phyloP scores from a whole-genome alignment of 92 coral and sea anemone species.

The Epizoanthus rinbou region DNA sequence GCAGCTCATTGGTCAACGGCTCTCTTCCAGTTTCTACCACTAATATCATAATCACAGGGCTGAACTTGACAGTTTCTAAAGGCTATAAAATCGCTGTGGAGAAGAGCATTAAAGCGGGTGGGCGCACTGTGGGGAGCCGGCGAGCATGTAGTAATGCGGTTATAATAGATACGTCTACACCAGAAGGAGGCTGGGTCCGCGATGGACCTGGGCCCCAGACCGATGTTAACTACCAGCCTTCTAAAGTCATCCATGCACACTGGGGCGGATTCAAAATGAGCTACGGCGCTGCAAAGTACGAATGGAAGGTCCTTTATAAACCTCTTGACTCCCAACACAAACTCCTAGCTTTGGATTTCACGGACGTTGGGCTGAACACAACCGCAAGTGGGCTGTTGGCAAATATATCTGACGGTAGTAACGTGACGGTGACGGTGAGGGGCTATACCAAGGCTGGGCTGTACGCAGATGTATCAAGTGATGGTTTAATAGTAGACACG shows the following conservation, averaged over 20 bases:
- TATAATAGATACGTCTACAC: constrained; percentile 82
- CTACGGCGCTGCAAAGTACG: constrained; percentile 80
- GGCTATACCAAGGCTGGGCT: constrained; percentile 92
- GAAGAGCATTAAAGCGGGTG: constrained; percentile 67
- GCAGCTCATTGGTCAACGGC: constrained; percentile 4
- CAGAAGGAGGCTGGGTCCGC: constrained; percentile 88
- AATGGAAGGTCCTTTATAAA: constrained; percentile 76
- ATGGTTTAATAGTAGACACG: constrained; percentile 83
- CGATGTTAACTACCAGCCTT: constrained; percentile 84
- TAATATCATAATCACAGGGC: constrained; percentile 51
- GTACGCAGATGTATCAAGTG: constrained; percentile 76
- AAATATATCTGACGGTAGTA: constrained; percentile 40
- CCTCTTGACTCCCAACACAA: constrained; percentile 51
- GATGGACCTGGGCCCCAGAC: constrained; percentile 76
- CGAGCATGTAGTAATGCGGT: constrained; percentile 67
- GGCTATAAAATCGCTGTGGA: constrained; percentile 84
- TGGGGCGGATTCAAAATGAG: constrained; percentile 94
- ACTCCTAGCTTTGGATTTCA: constrained; percentile 54
- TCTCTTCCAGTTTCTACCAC: background rate
- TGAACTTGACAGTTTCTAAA: constrained; percentile 59
- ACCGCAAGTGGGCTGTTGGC: constrained; percentile 66
- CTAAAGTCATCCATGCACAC: constrained; percentile 73
- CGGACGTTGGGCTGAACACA: constrained; percentile 65
- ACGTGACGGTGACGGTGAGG: constrained; percentile 61
- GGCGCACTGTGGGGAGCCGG: constrained; percentile 59